Conservation (phyloP, 2,113 vertebrate genomes). For the Channa maculata region DNA sequence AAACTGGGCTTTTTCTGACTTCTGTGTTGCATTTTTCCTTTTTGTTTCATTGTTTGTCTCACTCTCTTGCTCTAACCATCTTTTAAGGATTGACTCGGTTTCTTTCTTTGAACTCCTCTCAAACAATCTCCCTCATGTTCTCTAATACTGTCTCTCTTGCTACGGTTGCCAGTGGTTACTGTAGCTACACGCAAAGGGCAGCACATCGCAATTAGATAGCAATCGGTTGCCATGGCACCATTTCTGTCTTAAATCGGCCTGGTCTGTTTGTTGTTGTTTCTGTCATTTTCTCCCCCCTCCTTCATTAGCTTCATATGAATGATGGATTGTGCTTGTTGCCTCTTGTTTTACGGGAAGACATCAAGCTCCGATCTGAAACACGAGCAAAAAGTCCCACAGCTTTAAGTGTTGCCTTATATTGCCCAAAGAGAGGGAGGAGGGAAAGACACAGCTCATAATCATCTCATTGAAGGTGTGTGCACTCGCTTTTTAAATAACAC, state of each 20-base stretch:
- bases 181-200: conserved; percentile 73
- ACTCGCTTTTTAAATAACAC: conserved; percentile 69
- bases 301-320: conserved; percentile 70
- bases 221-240: conserved; percentile 85
- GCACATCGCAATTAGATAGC: conserved; percentile 83
- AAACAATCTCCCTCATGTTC: conserved; percentile 54
- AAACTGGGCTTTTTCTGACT: conserved; percentile 5
- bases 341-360: conserved; percentile 74
- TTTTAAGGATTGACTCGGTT: neutral
- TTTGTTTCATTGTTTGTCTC: conserved; percentile 21
- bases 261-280: conserved; percentile 82
- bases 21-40: neutral
- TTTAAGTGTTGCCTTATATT: conserved; percentile 70
- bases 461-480: conserved; percentile 77
- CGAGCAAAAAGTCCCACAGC: conserved; percentile 40
- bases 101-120: conserved; percentile 48
- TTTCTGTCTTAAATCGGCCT: conserved; percentile 78
- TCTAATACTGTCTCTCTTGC: conserved; percentile 55
- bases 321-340: conserved; percentile 70
- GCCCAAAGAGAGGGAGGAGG: conserved; percentile 38
- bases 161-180: conserved; percentile 83
- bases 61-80: neutral
- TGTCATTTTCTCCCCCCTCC: conserved; percentile 40
- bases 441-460: conserved; percentile 69
- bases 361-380: conserved; percentile 64